phyloP scores from a whole-genome alignment of 2,113 vertebrate genomes.

The Carassius carassius region DNA sequence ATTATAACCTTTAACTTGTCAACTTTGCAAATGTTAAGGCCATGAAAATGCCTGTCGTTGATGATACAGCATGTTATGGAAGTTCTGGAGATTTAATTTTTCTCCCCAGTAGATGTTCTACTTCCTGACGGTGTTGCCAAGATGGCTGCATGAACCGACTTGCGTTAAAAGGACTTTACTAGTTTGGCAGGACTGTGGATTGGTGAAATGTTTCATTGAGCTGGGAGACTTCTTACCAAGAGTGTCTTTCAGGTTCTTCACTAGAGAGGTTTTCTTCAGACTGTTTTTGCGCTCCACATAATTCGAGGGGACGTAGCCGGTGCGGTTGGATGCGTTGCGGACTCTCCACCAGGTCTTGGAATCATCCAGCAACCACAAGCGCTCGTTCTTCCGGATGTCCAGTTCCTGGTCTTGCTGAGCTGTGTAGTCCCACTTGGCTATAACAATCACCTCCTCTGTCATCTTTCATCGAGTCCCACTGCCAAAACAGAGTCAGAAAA shows the following conservation, averaged over 20 bases:
- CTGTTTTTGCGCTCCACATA: slow-evolving; percentile 98
- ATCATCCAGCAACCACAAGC: slow-evolving; percentile 94
- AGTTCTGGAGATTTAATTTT: background rate
- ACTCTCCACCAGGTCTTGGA: slow-evolving; percentile 99
- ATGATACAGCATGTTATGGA: background rate
- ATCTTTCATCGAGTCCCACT: slow-evolving; percentile 99
- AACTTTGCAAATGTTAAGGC: background rate
- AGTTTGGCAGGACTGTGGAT: no score
- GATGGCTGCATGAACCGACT: background rate
- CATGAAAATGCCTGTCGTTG: background rate
- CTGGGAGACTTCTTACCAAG: slow-evolving; percentile 80
- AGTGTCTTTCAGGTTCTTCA: slow-evolving; percentile 97
- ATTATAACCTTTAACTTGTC: slow-evolving; percentile 2
- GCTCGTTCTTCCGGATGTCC: slow-evolving; percentile 98
- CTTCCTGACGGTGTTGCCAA: background rate
- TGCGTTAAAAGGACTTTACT: background rate
- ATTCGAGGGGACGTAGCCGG: slow-evolving; percentile 96
- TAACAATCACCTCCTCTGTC: slow-evolving; percentile 99
- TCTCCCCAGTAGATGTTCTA: background rate
- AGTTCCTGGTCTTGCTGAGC: slow-evolving; percentile 99
- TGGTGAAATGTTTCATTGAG: no score
- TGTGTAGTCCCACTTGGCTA: slow-evolving; percentile 99
- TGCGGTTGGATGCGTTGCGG: slow-evolving; percentile 90
- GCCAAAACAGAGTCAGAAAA: slow-evolving; percentile 5
- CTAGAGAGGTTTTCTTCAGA: slow-evolving; percentile 95